Evolutionary conservation across 2,113 vertebrate species (phyloP), one percentile per base, ranked within the genome.

Genomic region (Grallaria varia): DNA sequence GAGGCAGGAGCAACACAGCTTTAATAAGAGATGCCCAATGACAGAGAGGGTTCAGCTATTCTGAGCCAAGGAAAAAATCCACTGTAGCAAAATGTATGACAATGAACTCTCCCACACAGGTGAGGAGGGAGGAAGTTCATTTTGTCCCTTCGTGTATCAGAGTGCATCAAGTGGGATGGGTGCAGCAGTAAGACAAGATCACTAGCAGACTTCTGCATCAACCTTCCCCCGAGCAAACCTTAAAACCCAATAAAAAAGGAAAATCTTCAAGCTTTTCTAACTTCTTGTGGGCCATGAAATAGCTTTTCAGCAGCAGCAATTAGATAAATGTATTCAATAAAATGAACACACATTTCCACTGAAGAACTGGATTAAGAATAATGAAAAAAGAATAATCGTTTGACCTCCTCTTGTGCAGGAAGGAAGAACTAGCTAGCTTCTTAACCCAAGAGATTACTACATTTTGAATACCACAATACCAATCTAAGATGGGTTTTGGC

Each of bases 331-430:
- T 68, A 86, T 93, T 89, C 31, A 86, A 73, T 88, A 77, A 74
- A 85, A 82, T 44, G 42, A 84, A 39, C 0, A 0, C 66, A 56
- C 33, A 82, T 62, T 93, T 96, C 82, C 55, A 89, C 55, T 39
- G 35, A 94, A 93, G 50, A 95, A 93, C 15, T 87, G 37, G 55
- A 89, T 87, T 91, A 93, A 87, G 66, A 96, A 82, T 53, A 92
- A 82, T 33, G 35, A 93, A 82, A 87, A 84, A 90, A 49, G 15
- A 74, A 93, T 44, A 49, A 67, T 53, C 8, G 67, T 84, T 66
- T 76, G 59, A 88, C 58, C 33, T 92, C 23, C 49, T 91, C 56
- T 49, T 52, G 31, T 42, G 58, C 31, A 86, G 37, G 22, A 75
- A 79, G 28, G 58, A 94, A 63, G 33, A 72, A 63, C 35, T 60